These are phyloP conservation scores for Pristionchus fissidentatus DNA, from an alignment of 2,888 invertebrate genomes.

Conservation along the genomic window DNA sequence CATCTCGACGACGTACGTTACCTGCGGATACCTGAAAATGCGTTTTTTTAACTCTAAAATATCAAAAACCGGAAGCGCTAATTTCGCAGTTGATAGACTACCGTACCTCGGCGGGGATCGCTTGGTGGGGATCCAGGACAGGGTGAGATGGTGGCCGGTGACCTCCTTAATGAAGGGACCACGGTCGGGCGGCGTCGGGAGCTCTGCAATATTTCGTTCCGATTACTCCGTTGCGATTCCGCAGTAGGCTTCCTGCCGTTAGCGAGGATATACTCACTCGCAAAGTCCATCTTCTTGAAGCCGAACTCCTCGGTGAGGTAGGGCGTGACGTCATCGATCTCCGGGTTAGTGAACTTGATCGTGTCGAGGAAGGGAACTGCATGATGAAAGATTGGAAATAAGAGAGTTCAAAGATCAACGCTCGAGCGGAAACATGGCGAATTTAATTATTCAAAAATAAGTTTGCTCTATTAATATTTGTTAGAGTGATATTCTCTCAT, in stretches of 20 bases:
- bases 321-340: slow-evolving; percentile 70
- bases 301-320: slow-evolving; percentile 75
- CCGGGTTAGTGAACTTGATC: slow-evolving; percentile 72
- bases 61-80: background rate
- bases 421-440: too few species aligned
- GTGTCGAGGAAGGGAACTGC: slow-evolving; percentile 71
- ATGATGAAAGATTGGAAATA: background rate
- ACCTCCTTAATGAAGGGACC: slow-evolving; percentile 92
- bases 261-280: slow-evolving; percentile 55
- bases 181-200: slow-evolving; percentile 90
- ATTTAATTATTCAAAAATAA: background rate
- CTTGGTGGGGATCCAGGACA: slow-evolving; percentile 94
- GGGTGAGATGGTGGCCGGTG: slow-evolving; percentile 88
- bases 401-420: slow-evolving; percentile 16
- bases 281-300: slow-evolving; percentile 73
- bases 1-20: slow-evolving; percentile 95
- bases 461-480: background rate
- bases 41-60: background rate
- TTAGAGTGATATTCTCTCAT: too few species aligned
- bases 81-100: background rate
- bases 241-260: background rate
- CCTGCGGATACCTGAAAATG: slow-evolving; percentile 82
- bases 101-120: slow-evolving; percentile 83
- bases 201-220: slow-evolving; percentile 78
- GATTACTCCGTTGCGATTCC: background rate